These are phyloP conservation scores for Myotis vivesi DNA, from an alignment of 2,797 vertebrate genomes.

Conservation along the genomic window DNA sequence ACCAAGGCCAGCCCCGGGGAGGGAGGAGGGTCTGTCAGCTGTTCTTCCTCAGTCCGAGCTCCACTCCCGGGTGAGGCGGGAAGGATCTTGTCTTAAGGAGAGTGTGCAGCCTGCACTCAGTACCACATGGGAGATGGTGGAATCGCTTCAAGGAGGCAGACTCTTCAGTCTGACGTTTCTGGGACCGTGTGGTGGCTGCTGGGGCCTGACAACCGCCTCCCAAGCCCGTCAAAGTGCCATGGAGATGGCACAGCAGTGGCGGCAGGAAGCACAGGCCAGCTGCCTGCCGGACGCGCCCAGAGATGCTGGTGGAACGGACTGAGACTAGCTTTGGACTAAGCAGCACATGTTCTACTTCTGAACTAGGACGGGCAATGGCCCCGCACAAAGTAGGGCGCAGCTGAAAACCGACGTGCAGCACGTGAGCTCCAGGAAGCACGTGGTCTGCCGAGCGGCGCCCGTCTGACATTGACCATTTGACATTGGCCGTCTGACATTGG, in stretches of 20 bases:
- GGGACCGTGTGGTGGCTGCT: not conserved
- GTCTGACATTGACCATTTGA: no score
- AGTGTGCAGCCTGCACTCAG: not conserved
- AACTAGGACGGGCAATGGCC: not conserved
- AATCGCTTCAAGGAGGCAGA: not conserved
- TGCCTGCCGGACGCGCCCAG: not conserved
- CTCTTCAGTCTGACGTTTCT: not conserved
- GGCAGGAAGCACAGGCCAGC: not conserved
- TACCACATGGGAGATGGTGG: not conserved
- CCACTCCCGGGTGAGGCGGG: not conserved
- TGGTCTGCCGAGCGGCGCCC: no score
- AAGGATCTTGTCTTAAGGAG: conserved; percentile 45
- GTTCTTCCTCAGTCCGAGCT: not conserved
- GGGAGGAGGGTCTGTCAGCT: conserved; percentile 29
- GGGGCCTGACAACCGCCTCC: not conserved
- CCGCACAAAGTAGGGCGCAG: not conserved
- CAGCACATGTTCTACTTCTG: not conserved
- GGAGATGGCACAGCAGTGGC: not conserved
- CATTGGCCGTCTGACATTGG: no score
- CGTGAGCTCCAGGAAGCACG: not conserved
- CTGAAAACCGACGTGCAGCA: not conserved
- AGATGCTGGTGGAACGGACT: not conserved
- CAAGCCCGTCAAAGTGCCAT: not conserved
- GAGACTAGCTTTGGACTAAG: not conserved
- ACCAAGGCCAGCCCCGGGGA: conserved; percentile 79